These are phyloP conservation scores for Schizotus pectinicornis DNA, from an alignment of 2,888 invertebrate species.

Conservation along the genomic window DNA sequence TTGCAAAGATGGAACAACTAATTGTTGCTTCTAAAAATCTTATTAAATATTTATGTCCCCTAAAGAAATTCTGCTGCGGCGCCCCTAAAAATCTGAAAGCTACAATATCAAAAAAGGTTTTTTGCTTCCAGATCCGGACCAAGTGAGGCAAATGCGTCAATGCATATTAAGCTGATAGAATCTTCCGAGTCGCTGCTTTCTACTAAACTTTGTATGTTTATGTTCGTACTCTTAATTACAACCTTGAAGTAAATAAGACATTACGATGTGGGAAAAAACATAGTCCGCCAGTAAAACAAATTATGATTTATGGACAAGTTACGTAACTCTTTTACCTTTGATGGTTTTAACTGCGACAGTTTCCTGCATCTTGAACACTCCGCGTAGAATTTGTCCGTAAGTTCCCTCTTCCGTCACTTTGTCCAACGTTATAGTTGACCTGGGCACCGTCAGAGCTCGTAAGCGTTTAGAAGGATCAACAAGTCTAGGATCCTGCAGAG, in stretches of 20 bases:
- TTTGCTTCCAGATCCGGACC: neutral
- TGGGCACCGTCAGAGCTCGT: conserved; percentile 65
- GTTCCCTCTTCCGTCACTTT: conserved; percentile 80
- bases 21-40: too few species aligned
- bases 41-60: too few species aligned
- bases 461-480: conserved; percentile 67
- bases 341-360: conserved; percentile 89
- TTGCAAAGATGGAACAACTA: too few species aligned
- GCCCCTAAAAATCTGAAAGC: too few species aligned
- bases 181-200: neutral
- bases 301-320: conserved; percentile 49
- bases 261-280: too few species aligned
- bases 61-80: too few species aligned
- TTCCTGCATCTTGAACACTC: conserved; percentile 69
- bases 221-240: too few species aligned
- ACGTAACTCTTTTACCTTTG: conserved; percentile 65
- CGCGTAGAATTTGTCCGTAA: conserved; percentile 85
- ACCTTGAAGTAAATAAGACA: neutral
- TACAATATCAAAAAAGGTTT: neutral
- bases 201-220: too few species aligned
- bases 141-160: neutral
- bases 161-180: neutral
- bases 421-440: conserved; percentile 67
- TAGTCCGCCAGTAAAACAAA: conserved; percentile 39
- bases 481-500: conserved; percentile 49